Conservation (phyloP, 2,888 invertebrate genomes). For the Volucella inanis region DNA sequence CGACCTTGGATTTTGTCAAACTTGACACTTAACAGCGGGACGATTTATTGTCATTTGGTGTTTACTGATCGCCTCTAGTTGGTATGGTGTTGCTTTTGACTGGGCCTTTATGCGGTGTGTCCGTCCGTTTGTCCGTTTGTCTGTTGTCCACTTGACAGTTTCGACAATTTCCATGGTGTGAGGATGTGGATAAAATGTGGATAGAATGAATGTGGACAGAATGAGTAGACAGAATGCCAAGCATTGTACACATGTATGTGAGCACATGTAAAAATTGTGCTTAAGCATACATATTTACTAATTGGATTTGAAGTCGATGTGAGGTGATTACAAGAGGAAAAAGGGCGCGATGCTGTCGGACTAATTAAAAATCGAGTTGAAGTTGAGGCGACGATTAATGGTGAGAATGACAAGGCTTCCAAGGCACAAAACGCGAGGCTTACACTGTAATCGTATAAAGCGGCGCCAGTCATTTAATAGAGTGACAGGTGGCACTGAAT, state of each 20-base stretch:
- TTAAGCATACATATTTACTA: slow-evolving; percentile 52
- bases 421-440: not conserved
- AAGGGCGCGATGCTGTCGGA: slow-evolving; percentile 67
- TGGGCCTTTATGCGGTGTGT: slow-evolving; percentile 33
- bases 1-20: slow-evolving; percentile 75
- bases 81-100: slow-evolving; percentile 26
- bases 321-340: slow-evolving; percentile 62
- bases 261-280: too few relatives aligned
- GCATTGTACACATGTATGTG: slow-evolving; percentile 59
- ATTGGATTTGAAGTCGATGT: slow-evolving; percentile 51
- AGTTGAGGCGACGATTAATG: slow-evolving; percentile 47
- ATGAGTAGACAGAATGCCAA: slow-evolving; percentile 57
- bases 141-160: slow-evolving; percentile 54
- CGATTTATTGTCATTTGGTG: slow-evolving; percentile 67
- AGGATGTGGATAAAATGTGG: slow-evolving; percentile 61
- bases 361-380: slow-evolving; percentile 68
- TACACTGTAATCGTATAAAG: not conserved
- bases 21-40: slow-evolving; percentile 71
- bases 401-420: slow-evolving; percentile 30
- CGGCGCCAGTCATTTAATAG: slow-evolving; percentile 46
- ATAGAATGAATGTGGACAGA: too few relatives aligned
- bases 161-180: slow-evolving; percentile 67
- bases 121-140: not conserved
- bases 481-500: not conserved
- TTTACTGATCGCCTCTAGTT: slow-evolving; percentile 9